Conservation (phyloP, 2,113 vertebrate genomes). For the Notothenia rossii region DNA sequence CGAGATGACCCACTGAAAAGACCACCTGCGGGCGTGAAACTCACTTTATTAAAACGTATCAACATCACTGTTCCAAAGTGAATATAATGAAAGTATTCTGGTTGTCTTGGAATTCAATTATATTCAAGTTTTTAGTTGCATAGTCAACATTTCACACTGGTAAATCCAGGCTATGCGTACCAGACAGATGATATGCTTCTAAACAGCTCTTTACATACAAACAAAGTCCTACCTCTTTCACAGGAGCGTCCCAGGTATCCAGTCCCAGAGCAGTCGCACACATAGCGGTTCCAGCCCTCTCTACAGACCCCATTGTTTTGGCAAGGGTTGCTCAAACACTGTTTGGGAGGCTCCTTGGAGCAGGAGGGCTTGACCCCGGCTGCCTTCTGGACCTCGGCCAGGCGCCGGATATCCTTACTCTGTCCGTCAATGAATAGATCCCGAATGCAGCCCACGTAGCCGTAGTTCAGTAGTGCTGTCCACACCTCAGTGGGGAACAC, state of each 20-base stretch:
- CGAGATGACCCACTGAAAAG: too few relatives aligned
- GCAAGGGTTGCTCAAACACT: conserved; percentile 97
- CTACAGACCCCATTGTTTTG: conserved; percentile 95
- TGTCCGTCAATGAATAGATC: conserved; percentile 98
- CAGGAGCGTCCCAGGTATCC: conserved; percentile 96
- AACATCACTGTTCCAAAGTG: background rate
- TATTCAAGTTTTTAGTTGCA: background rate
- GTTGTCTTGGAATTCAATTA: conserved; percentile 32
- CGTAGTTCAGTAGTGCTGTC: conserved; percentile 98
- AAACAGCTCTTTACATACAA: background rate
- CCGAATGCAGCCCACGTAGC: conserved; percentile 98
- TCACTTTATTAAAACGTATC: too few relatives aligned
- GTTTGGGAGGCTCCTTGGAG: conserved; percentile 94
- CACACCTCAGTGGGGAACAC: conserved; percentile 98
- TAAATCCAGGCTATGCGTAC: background rate
- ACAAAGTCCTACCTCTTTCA: conserved; percentile 90
- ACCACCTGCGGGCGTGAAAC: too few relatives aligned
- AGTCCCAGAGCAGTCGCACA: conserved; percentile 97
- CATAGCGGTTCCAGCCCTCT: conserved; percentile 98
- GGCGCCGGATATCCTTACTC: conserved; percentile 96
- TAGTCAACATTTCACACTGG: conserved; percentile 3
- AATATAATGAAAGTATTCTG: conserved; percentile 18
- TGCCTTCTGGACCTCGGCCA: conserved; percentile 95
- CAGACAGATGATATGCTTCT: background rate
- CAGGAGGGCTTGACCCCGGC: conserved; percentile 97